Evolutionary conservation across 2,113 vertebrate species (phyloP).

Genomic region (Malurus elegans): DNA sequence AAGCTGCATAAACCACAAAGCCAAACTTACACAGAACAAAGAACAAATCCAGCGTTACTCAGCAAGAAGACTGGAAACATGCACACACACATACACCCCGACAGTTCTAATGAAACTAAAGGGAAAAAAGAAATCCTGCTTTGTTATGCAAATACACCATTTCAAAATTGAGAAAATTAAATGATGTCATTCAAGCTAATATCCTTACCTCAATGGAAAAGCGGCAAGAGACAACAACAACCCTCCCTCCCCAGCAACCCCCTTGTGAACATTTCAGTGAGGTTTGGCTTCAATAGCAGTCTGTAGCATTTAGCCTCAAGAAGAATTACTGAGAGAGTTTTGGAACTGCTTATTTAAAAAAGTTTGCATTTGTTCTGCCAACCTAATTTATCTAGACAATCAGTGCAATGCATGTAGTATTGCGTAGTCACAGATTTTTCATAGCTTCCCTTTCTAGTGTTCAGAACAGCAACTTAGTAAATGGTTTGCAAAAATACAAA

Average conservation of each 20-base stretch:
- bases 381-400: not conserved
- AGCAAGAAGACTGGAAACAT: slow-evolving; percentile 12
- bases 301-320: not conserved
- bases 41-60: slow-evolving; percentile 33
- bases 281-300: slow-evolving; percentile 1
- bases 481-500: not conserved
- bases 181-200: slow-evolving; percentile 46
- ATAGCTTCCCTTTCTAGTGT: not conserved
- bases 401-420: not conserved
- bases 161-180: slow-evolving; percentile 40
- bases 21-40: slow-evolving; percentile 44
- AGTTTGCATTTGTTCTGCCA: not conserved
- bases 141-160: slow-evolving; percentile 33
- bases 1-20: slow-evolving; percentile 38
- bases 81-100: not conserved
- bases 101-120: slow-evolving; percentile 11
- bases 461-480: not conserved
- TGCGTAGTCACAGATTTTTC: not conserved
- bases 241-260: not conserved
- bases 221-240: not conserved
- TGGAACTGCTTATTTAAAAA: not conserved
- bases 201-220: slow-evolving; percentile 28
- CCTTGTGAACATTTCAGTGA: not conserved
- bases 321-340: not conserved
- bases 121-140: not conserved